Conservation (phyloP, 2,888 invertebrate genomes). For the Odontomyia ornata region DNA sequence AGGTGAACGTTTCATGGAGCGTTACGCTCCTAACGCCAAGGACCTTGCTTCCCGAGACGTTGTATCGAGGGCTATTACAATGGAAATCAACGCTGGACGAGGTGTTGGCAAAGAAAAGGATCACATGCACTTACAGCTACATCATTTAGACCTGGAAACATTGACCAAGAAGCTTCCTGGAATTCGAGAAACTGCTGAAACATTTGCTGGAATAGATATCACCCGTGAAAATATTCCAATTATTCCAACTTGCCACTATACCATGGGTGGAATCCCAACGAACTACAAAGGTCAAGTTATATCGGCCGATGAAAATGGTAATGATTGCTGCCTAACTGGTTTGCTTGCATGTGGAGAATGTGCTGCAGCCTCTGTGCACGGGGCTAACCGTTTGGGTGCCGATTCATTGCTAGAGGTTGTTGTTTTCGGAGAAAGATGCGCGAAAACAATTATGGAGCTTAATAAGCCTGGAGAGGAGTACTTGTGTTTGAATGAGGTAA, state of each 20-base stretch:
- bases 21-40: slow-evolving; percentile 98
- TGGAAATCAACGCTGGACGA: slow-evolving; percentile 96
- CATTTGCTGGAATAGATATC: slow-evolving; percentile 99
- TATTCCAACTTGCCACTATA: slow-evolving; percentile 99
- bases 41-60: slow-evolving; percentile 99
- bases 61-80: slow-evolving; percentile 96
- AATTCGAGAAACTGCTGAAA: slow-evolving; percentile 99
- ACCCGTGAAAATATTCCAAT: slow-evolving; percentile 99
- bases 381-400: slow-evolving; percentile 97
- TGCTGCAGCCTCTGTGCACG: slow-evolving; percentile 96
- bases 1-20: slow-evolving; percentile 98
- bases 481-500: slow-evolving; percentile 76
- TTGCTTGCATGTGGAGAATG: slow-evolving; percentile 95
- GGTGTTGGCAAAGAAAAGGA: slow-evolving; percentile 97
- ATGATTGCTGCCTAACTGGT: slow-evolving; percentile 77
- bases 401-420: slow-evolving; percentile 98
- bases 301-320: slow-evolving; percentile 57
- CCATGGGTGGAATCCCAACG: slow-evolving; percentile 99
- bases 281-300: slow-evolving; percentile 94
- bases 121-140: slow-evolving; percentile 93
- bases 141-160: slow-evolving; percentile 96
- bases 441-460: slow-evolving; percentile 85
- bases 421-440: slow-evolving; percentile 97
- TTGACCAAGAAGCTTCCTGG: slow-evolving; percentile 86
- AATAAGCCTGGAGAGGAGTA: slow-evolving; percentile 87